Evolutionary conservation across 2,888 invertebrate species (phyloP), one percentile per base, ranked within the genome.

Genomic region (Orthonychiurus folsomi): DNA sequence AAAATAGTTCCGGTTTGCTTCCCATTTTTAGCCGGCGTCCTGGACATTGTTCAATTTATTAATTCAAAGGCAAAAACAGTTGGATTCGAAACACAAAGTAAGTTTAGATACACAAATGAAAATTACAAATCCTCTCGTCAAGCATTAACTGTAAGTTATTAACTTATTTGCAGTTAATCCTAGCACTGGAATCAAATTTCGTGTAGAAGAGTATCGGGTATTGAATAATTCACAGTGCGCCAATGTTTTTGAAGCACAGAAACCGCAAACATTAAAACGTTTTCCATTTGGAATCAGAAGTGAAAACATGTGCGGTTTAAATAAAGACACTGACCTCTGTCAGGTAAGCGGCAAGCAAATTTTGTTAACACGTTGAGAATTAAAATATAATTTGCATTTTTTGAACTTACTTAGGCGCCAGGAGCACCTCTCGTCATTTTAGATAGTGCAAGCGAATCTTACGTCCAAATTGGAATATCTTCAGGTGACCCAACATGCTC

Each of bases 21-120:
- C 23, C 66, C 66, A 1, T 66, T 66, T 47, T n/a, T 60, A 1
- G 66, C 66, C 37, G 61, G 62, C 15, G 66, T 66, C 18, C 37
- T 66, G 37, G 66, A 66, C 47, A 66, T 66, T 12, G 52, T 63
- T 15, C 57, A 56, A 20, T 66, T 66, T 52, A 23, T 48, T 37
- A 59, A 59, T n/a, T 3, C 27, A 24, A 3, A n/a, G 1, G 61
- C 28, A 1, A 25, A n/a, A 48, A 53, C 63, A 21, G 12, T 61
- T 37, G 54, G 27, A 27, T 63, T 50, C 15, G 50, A 48, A n/a
- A 48, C 48, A n/a, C n/a, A n/a, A n/a, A n/a, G n/a, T n/a, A n/a
- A n/a, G n/a, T n/a, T n/a, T n/a, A n/a, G n/a, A n/a, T n/a, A n/a
- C n/a, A n/a, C n/a, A n/a, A n/a, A n/a, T n/a, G n/a, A n/a, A n/a